Conservation (phyloP, 2,797 vertebrate species). For the Chaetophractus vellerosus region DNA sequence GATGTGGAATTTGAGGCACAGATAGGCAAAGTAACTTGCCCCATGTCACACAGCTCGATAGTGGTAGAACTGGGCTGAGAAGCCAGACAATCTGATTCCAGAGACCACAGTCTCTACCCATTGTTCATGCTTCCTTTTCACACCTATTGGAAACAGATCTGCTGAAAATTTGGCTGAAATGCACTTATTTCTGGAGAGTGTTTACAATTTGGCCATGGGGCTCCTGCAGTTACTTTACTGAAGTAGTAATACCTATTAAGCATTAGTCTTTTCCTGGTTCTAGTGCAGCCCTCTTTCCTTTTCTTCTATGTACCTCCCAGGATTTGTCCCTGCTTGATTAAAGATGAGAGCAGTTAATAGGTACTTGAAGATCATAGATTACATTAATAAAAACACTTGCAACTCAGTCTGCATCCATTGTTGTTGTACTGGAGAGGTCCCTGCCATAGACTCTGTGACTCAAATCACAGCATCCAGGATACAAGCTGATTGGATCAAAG, state of each 20-base stretch:
- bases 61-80: neutral
- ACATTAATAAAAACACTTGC: neutral
- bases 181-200: neutral
- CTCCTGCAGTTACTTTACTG: neutral
- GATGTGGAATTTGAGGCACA: neutral
- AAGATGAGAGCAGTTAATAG: neutral
- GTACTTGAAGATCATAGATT: neutral
- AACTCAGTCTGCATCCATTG: neutral
- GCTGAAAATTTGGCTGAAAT: neutral
- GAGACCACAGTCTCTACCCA: neutral
- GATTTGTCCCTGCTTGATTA: neutral
- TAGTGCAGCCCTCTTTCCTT: neutral
- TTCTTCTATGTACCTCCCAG: neutral
- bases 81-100: neutral
- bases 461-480: neutral
- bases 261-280: neutral
- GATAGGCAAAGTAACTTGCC: neutral
- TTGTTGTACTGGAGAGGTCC: neutral
- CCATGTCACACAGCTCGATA: neutral
- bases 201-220: neutral
- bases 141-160: neutral
- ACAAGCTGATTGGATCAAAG: neutral
- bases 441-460: neutral
- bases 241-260: neutral
- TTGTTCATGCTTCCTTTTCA: neutral